Evolutionary conservation across 2,797 vertebrate species (phyloP), one percentile per base, ranked within the genome.

Genomic region (Ctenosaura bakeri): DNA sequence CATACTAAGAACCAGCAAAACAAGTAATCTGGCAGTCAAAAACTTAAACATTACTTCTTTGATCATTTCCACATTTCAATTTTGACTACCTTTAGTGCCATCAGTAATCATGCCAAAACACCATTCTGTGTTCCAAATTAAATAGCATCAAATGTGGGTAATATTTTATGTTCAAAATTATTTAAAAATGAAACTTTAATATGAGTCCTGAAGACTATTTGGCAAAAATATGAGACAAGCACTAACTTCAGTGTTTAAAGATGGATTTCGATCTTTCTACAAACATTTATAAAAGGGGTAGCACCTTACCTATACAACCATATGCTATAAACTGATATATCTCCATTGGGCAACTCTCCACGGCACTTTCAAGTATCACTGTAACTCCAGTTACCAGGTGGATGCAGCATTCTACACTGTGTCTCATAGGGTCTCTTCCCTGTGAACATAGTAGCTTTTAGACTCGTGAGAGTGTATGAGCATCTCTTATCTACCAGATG

Each of bases 401-500:
- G 59, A 89, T 10, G 78, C 32, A 3, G n/a, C 64, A 14, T 83
- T 88, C 26, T 83, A 9, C 46, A 84, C 6, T 56, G n/a, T 9
- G 1, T 38, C n/a, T 76, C 16, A 71, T 20, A 54, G 35, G 24
- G 24, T 54, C 0, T 2, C 24, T 24, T 85, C 32, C 46, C 59
- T 69, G 14, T 13, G n/a, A 78, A 24, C 29, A 10, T 29, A 54
- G 50, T 29, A 46, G 9, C 32, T 46, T 83, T 83, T 38, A 88
- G 29, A 83, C 20, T 59, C 83, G 46, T 83, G 35, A 12, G 4
- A 52, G 2, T 32, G 42, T 35, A 87, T 81, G 87, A 80, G 69
- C 13, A 4, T 46, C 13, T 18, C 78, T 16, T 89, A 93, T 85
- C 91, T 90, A 62, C 83, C 77, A 46, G 22, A 38, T 86, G 62